Conservation (phyloP, 1,140 invertebrate species). For the Cheumatopsyche charites region DNA sequence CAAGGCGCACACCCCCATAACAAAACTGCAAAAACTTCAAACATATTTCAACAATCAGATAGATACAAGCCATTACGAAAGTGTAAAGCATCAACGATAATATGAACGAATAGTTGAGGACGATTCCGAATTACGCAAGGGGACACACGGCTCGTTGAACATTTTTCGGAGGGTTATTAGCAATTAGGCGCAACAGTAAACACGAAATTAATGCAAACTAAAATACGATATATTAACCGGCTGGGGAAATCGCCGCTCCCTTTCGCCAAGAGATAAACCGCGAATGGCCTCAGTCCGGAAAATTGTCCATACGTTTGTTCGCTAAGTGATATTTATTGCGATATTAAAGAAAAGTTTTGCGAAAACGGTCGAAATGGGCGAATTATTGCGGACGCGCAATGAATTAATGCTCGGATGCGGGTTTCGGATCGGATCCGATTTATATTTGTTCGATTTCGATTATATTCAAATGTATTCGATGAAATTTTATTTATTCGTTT, state of each 20-base stretch:
- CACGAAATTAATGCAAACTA: conserved; percentile 34
- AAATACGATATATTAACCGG: conserved; percentile 28
- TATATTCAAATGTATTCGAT: too few species aligned
- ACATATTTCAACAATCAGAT: too few species aligned
- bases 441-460: too few species aligned
- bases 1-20: too few species aligned
- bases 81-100: too few species aligned
- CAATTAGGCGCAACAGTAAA: conserved; percentile 8
- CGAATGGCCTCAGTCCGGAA: not conserved
- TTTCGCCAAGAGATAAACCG: conserved; percentile 28
- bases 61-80: too few species aligned
- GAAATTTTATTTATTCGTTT: too few species aligned
- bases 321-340: conserved; percentile 20
- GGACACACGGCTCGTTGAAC: too few species aligned
- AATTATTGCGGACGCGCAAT: not conserved
- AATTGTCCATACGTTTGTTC: conserved; percentile 1
- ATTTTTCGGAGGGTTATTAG: not conserved
- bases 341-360: conserved; percentile 17
- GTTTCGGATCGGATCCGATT: too few species aligned
- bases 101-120: too few species aligned
- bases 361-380: not conserved
- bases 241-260: conserved; percentile 10
- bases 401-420: not conserved
- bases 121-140: too few species aligned
- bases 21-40: too few species aligned